phyloP scores from a whole-genome alignment of 2,113 vertebrate genomes.

The Malurus elegans region DNA sequence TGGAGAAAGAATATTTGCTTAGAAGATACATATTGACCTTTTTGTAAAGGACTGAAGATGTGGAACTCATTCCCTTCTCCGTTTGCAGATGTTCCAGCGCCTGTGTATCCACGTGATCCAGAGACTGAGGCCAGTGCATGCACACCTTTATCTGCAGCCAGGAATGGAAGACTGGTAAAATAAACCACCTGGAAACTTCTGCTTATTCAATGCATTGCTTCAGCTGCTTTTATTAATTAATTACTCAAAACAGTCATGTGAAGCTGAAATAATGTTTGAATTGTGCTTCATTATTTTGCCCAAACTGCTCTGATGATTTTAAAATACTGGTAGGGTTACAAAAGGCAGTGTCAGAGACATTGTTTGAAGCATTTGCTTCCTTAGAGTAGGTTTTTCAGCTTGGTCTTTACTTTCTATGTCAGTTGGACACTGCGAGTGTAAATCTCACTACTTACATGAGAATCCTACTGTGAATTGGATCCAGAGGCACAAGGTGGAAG shows the following conservation, averaged over 20 bases:
- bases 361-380: background rate
- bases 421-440: background rate
- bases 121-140: conserved; percentile 92
- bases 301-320: background rate
- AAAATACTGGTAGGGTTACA: background rate
- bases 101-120: conserved; percentile 98
- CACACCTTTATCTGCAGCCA: conserved; percentile 96
- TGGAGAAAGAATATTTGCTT: background rate
- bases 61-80: background rate
- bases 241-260: background rate
- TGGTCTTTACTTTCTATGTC: background rate
- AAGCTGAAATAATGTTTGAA: background rate
- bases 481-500: background rate
- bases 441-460: background rate
- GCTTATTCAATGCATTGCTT: background rate
- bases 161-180: conserved; percentile 96
- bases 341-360: background rate
- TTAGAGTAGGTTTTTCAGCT: background rate
- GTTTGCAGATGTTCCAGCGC: conserved; percentile 95
- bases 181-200: background rate
- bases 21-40: background rate
- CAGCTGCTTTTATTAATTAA: background rate
- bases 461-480: background rate
- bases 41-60: background rate
- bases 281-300: background rate